Evolutionary conservation across 2,797 vertebrate genomes (phyloP), one percentile per base, ranked within the genome.

Genomic region (Ptychadena robeensis): DNA sequence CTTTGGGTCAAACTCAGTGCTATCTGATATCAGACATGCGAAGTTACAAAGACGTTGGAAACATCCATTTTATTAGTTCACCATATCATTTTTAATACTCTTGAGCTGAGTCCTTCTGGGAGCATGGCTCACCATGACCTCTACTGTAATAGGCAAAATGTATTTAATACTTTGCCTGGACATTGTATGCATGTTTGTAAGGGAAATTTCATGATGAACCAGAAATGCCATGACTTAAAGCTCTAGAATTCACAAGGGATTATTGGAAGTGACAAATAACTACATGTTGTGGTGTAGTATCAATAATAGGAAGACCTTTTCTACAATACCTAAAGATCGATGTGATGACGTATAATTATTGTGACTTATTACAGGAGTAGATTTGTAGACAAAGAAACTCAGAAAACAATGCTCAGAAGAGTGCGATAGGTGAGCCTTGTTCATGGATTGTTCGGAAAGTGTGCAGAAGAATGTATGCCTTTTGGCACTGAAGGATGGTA

Each of bases 401-500:
- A 22, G 44, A 44, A 59, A 44, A 71, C 14, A 71, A 15, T 25
- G 14, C n/a, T 59, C 37, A 32, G n/a, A 25, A 27, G 31, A 10
- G 14, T 30, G 15, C 9, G 30, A 22, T 7, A 10, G 27, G 40
- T 65, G 35, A 65, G 44, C n/a, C 53, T 25, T n/a, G 31, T 65
- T 65, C 9, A 40, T 77, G 25, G 25, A 37, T 28, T 67, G 38
- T 27, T 53, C 53, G 64, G 27, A 18, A 48, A 48, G 38, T 48
- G 30, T 61, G 0, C 15, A 63, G 53, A 25, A 25, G 37, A 82
- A 70, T 40, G n/a, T 44, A 64, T 69, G 35, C 38, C 25, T 28
- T 48, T 81, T 74, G 40, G 40, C 15, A 75, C 5, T 63, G 35
- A 63, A 70, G 27, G 28, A 69, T 37, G 27, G 48, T 82, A 71